Base-by-base conservation (phyloP, 2,113 vertebrate species). In the Pipra filicauda region DNA sequence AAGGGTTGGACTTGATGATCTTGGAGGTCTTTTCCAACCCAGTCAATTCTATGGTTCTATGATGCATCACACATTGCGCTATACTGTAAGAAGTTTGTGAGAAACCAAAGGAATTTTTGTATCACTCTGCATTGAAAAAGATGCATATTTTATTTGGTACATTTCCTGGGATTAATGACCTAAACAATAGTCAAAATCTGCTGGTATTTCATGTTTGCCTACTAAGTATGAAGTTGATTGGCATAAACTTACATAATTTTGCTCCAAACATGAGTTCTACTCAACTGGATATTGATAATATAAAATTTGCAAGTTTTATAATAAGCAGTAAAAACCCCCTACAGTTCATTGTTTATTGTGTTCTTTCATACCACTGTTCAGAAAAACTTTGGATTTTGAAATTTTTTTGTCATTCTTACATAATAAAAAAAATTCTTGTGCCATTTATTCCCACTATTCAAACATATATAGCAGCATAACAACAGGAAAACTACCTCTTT, bases 41-140 rank as follows among this genome's bases (percentile, higher is more conserved):
- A 15, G 49, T 26, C 4, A 14, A 26, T 51, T 51, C 49, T 49
- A 24, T 49, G 48, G 3, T 49, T 23, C 48, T 51, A 15, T 26
- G 24, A 51, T 51, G 12, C 11, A 24, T 18, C 0, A 0, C 27
- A 14, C 9, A 14, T 73, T 33, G 22, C 1, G 0, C 44, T 46
- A 39, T 46, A 30, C 22, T 54, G 8, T 37, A 48, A 48, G 15
- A 77, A 43, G 3, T 58, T 37, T 55, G 44, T 62, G 24, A 89
- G 21, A 41, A 83, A 48, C 19, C 39, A 20, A 83, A 76, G 11
- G 4, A 70, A 67, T 84, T 84, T 77, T 74, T 66, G 24, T 84
- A 4, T 58, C 8, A 64, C 17, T 75, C 44, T 65, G 15, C 59
- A 37, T 81, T 67, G 58, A 71, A 74, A 78, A 39, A 71, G 26